A percentile compares a stretch with the other conserved stretches of the same genome.
phyloP scores from a whole-genome alignment of 2,797 vertebrate genomes.

The Momotus momota region DNA sequence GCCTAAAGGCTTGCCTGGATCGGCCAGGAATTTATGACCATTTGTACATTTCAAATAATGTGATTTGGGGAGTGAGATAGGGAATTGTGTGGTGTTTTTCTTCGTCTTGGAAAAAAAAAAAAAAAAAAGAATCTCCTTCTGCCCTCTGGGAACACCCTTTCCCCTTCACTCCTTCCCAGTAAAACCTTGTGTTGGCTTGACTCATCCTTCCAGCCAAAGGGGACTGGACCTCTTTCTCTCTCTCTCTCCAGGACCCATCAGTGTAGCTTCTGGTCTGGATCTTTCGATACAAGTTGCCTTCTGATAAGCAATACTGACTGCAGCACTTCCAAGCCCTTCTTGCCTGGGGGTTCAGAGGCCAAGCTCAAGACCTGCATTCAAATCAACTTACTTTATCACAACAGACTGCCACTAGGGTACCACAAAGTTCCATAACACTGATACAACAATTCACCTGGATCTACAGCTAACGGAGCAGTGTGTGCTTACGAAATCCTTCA shows the following conservation, averaged over 20 bases:
- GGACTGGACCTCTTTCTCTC: slow-evolving; percentile 70
- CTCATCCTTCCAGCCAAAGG: slow-evolving; percentile 65
- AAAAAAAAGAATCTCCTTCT: background rate
- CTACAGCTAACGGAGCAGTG: slow-evolving; percentile 60
- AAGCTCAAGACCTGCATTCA: slow-evolving; percentile 75
- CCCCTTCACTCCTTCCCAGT: background rate
- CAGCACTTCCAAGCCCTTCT: slow-evolving; percentile 75
- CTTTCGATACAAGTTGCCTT: slow-evolving; percentile 74
- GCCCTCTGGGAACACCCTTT: slow-evolving; percentile 39
- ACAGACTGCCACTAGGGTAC: slow-evolving; percentile 74
- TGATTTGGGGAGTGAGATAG: background rate
- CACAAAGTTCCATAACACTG: slow-evolving; percentile 63
- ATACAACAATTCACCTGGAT: slow-evolving; percentile 60
- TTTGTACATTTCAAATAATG: slow-evolving; percentile 35
- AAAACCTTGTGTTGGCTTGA: slow-evolving; percentile 52
- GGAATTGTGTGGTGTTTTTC: background rate
- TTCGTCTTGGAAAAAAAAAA: background rate
- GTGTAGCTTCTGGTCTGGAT: slow-evolving; percentile 74
- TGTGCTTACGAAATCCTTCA: slow-evolving; percentile 45
- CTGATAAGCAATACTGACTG: slow-evolving; percentile 77
- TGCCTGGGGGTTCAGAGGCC: slow-evolving; percentile 74
- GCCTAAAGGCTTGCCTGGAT: background rate
- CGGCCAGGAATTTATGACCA: background rate
- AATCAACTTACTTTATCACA: slow-evolving; percentile 66
- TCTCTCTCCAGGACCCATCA: slow-evolving; percentile 72